A percentile compares a stretch with the other conserved stretches of the same genome.
Conservation (phyloP, 2,888 invertebrate species). For the Latrodectus elegans region DNA sequence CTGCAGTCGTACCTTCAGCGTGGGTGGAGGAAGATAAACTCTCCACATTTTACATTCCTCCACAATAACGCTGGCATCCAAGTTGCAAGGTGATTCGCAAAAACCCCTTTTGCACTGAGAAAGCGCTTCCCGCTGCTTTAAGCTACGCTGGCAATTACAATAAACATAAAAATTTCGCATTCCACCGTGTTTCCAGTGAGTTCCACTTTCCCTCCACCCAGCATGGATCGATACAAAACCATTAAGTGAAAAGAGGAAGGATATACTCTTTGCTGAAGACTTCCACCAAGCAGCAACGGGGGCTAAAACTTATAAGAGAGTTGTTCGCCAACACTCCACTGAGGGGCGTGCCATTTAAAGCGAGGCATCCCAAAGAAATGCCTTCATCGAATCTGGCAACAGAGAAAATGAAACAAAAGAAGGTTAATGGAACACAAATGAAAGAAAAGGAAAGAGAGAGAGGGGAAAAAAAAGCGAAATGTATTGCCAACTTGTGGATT, state of each 20-base stretch:
- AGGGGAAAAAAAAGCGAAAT: background rate
- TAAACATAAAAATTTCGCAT: slow-evolving; percentile 55
- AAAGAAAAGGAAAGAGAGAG: slow-evolving; percentile 1
- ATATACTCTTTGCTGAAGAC: slow-evolving; percentile 1
- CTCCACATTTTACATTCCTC: background rate
- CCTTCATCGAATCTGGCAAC: slow-evolving; percentile 45
- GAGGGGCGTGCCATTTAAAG: slow-evolving; percentile 8
- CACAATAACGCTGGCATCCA: slow-evolving; percentile 8
- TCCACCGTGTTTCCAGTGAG: slow-evolving; percentile 25
- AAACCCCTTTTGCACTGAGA: slow-evolving; percentile 3
- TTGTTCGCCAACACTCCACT: background rate
- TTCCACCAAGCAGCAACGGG: background rate
- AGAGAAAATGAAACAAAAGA: slow-evolving; percentile 27
- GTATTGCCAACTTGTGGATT: slow-evolving; percentile 39
- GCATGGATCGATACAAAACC: slow-evolving; percentile 43
- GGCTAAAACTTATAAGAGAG: slow-evolving; percentile 2
- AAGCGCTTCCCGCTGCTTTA: slow-evolving; percentile 5
- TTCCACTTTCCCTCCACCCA: background rate
- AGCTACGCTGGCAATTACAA: slow-evolving; percentile 36
- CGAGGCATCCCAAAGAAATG: slow-evolving; percentile 14
- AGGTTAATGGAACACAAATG: slow-evolving; percentile 10
- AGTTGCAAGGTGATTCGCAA: slow-evolving; percentile 19
- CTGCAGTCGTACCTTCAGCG: too few species aligned
- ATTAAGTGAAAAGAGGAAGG: slow-evolving; percentile 13
- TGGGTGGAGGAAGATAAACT: background rate